These are phyloP conservation scores for Cremastinae sp. DNA, from an alignment of 2,888 invertebrate genomes.

Conservation along the genomic window DNA sequence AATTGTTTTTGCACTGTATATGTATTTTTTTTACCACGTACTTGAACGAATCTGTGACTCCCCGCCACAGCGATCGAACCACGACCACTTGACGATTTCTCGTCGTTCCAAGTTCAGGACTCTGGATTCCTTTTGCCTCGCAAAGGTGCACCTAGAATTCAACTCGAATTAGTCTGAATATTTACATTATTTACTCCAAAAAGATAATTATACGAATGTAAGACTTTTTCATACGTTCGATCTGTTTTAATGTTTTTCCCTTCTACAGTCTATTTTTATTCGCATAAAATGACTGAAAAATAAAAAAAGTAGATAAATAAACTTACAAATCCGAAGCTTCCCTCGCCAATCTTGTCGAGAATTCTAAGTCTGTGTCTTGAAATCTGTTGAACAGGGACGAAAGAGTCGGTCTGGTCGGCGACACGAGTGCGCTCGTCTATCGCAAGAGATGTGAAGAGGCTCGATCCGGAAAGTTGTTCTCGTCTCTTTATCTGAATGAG, in stretches of 20 bases:
- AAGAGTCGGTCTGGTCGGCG: slow-evolving; percentile 69
- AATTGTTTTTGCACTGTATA: too few species aligned
- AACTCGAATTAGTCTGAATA: slow-evolving; percentile 5
- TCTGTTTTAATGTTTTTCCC: neutral
- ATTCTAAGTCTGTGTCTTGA: slow-evolving; percentile 91
- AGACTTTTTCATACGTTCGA: too few species aligned
- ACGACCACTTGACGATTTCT: slow-evolving; percentile 88
- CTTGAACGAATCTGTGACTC: slow-evolving; percentile 86
- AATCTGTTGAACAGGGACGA: slow-evolving; percentile 81
- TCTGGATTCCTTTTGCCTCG: slow-evolving; percentile 88
- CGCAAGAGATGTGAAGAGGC: slow-evolving; percentile 88
- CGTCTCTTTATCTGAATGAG: slow-evolving; percentile 83
- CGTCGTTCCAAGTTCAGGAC: slow-evolving; percentile 80
- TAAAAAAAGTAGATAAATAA: too few species aligned
- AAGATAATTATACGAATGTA: too few species aligned
- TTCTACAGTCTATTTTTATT: neutral
- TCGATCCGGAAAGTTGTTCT: slow-evolving; percentile 86
- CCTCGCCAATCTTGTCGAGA: slow-evolving; percentile 92
- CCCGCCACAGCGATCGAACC: slow-evolving; percentile 89
- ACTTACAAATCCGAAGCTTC: slow-evolving; percentile 91
- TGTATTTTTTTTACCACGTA: slow-evolving; percentile 73
- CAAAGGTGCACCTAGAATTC: slow-evolving; percentile 85
- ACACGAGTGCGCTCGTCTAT: slow-evolving; percentile 83
- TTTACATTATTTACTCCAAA: too few species aligned
- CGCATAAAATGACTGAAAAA: too few species aligned